Percentiles rank a stretch among this genome's conserved stretches.
Evolutionary conservation across 2,797 vertebrate species (phyloP).

Genomic region (Microchirus variegatus): DNA sequence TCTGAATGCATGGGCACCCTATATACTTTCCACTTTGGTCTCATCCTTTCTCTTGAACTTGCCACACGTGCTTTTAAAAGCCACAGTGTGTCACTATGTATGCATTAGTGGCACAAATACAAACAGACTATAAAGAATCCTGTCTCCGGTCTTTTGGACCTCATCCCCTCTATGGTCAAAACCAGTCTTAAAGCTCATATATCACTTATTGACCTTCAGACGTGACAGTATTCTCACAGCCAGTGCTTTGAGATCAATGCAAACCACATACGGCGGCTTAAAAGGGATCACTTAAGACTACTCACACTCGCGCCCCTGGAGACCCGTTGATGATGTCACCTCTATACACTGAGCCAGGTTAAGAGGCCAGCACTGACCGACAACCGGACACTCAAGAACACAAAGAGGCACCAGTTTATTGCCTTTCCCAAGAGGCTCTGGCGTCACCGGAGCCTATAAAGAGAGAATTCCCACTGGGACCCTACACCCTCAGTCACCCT

Average conservation of each 20-base stretch:
- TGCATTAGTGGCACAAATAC: slow-evolving; percentile 12
- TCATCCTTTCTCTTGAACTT: slow-evolving; percentile 17
- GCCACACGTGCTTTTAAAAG: slow-evolving; percentile 19
- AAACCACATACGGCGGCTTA: slow-evolving; percentile 36
- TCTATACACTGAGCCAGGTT: slow-evolving; percentile 64
- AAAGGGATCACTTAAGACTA: slow-evolving; percentile 38
- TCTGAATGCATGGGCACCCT: slow-evolving; percentile 3
- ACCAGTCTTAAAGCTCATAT: slow-evolving; percentile 28
- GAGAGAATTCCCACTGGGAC: slow-evolving; percentile 80
- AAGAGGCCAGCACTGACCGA: slow-evolving; percentile 72
- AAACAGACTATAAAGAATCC: slow-evolving; percentile 19
- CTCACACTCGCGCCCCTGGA: slow-evolving; percentile 51
- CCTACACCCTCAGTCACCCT: slow-evolving; percentile 69
- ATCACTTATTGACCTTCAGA: slow-evolving; percentile 48
- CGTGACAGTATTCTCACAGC: slow-evolving; percentile 39
- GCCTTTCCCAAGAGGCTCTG: slow-evolving; percentile 81
- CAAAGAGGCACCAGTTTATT: slow-evolving; percentile 82
- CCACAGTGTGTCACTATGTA: slow-evolving; percentile 10
- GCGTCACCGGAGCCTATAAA: slow-evolving; percentile 82
- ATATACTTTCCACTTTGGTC: neutral
- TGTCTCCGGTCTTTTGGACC: slow-evolving; percentile 18
- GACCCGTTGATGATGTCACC: slow-evolving; percentile 68
- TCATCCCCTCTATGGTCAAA: slow-evolving; percentile 19
- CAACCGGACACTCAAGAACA: slow-evolving; percentile 72
- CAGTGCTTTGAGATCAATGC: slow-evolving; percentile 42